Evolutionary conservation across 1,140 invertebrate species (phyloP).

Genomic region (Monomorium pharaonis): DNA sequence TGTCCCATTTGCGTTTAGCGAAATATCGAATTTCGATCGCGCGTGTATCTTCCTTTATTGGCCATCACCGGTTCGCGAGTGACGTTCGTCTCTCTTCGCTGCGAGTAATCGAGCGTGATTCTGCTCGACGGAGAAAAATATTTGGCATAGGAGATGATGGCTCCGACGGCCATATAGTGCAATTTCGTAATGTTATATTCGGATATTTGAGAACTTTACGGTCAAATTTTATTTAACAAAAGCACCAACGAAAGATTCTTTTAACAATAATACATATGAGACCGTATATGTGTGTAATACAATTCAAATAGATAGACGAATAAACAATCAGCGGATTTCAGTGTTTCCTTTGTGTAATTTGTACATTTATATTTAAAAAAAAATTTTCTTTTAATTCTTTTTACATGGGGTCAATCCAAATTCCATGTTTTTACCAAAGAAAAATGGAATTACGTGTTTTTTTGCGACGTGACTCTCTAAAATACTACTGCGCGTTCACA

Average conservation of each 20-base stretch:
- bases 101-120: conserved; percentile 37
- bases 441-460: not conserved
- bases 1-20: conserved; percentile 59
- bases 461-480: not conserved
- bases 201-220: conserved; percentile 13
- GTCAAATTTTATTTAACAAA: conserved; percentile 15
- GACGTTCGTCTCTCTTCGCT: conserved; percentile 36
- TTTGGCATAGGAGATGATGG: conserved; percentile 21
- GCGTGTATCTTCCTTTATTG: conserved; percentile 58
- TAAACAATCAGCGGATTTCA: too few relatives aligned
- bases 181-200: not conserved
- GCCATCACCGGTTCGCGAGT: conserved; percentile 12
- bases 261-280: too few relatives aligned
- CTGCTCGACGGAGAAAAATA: conserved; percentile 10
- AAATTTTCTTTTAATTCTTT: not conserved
- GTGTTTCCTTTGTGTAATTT: too few relatives aligned
- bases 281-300: too few relatives aligned
- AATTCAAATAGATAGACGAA: too few relatives aligned
- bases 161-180: not conserved
- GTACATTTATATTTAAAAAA: too few relatives aligned
- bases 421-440: not conserved
- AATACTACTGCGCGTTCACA: not conserved
- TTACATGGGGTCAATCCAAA: not conserved
- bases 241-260: not conserved
- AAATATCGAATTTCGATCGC: conserved; percentile 64